Conservation (phyloP, 2,797 vertebrate species). For the Phyllotis vaccarum region DNA sequence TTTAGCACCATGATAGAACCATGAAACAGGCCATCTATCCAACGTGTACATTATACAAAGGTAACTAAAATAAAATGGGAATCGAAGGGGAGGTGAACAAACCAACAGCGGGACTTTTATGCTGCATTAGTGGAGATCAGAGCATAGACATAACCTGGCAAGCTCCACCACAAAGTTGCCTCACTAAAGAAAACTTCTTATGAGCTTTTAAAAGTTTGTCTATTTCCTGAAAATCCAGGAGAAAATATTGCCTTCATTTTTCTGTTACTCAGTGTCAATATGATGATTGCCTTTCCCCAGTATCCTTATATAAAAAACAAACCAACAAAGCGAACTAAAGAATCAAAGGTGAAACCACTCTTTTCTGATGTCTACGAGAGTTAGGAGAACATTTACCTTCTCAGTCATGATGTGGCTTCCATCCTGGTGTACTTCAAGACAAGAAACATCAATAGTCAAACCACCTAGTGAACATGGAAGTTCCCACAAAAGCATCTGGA, state of each 20-base stretch:
- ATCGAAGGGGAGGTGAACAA: not conserved
- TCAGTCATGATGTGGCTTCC: conserved; percentile 44
- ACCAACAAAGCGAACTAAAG: no score
- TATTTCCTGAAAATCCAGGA: not conserved
- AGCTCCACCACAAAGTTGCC: not conserved
- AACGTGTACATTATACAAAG: conserved; percentile 25
- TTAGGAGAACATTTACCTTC: conserved; percentile 71
- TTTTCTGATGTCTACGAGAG: not conserved
- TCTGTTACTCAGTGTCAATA: conserved; percentile 16
- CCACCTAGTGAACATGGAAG: conserved; percentile 67
- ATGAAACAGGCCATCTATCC: conserved; percentile 15
- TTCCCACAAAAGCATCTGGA: conserved; percentile 40
- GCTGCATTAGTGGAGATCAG: not conserved
- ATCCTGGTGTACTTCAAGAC: conserved; percentile 4
- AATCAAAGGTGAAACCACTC: not conserved
- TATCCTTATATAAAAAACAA: conserved; percentile 7
- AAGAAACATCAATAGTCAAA: conserved; percentile 62
- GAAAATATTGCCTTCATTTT: conserved; percentile 1
- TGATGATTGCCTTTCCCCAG: conserved; percentile 18
- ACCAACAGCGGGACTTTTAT: not conserved
- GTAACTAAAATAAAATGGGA: conserved; percentile 31
- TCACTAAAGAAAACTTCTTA: conserved; percentile 46
- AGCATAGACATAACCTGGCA: conserved; percentile 27
- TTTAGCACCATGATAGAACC: not conserved
- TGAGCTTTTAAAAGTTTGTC: not conserved